Percentiles rank a stretch among this genome's conserved stretches.
These are phyloP conservation scores for Callosobruchus maculatus DNA, from an alignment of 2,888 invertebrate genomes.

Conservation along the genomic window DNA sequence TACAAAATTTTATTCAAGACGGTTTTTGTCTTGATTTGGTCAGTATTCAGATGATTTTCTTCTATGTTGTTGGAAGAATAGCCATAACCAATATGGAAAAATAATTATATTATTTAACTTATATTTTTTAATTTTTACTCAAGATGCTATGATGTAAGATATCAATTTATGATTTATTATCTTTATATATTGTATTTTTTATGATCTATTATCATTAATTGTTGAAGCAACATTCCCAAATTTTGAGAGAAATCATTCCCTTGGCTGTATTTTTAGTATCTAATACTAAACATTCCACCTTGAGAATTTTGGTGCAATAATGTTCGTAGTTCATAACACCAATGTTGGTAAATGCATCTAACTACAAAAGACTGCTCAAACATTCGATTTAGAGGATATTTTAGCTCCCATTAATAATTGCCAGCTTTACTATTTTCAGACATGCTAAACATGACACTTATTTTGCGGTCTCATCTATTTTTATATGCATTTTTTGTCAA, in stretches of 20 bases:
- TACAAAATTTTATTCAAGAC: background rate
- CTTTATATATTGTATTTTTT: background rate
- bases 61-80: background rate
- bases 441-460: background rate
- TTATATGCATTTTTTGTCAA: background rate
- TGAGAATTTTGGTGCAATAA: slow-evolving; percentile 32
- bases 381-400: background rate
- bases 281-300: slow-evolving; percentile 29
- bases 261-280: slow-evolving; percentile 30
- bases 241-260: slow-evolving; percentile 16
- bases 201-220: background rate
- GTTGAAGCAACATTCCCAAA: slow-evolving; percentile 10
- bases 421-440: background rate
- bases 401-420: too few species aligned
- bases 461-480: background rate
- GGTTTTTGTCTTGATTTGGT: background rate
- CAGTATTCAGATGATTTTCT: background rate
- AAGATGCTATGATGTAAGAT: background rate
- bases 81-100: background rate
- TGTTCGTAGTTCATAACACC: background rate
- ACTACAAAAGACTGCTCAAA: background rate
- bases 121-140: background rate
- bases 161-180: background rate
- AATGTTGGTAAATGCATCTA: background rate
- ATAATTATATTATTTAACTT: background rate